Conservation (phyloP, 2,888 invertebrate species). For the Limnephilus lunatus region DNA sequence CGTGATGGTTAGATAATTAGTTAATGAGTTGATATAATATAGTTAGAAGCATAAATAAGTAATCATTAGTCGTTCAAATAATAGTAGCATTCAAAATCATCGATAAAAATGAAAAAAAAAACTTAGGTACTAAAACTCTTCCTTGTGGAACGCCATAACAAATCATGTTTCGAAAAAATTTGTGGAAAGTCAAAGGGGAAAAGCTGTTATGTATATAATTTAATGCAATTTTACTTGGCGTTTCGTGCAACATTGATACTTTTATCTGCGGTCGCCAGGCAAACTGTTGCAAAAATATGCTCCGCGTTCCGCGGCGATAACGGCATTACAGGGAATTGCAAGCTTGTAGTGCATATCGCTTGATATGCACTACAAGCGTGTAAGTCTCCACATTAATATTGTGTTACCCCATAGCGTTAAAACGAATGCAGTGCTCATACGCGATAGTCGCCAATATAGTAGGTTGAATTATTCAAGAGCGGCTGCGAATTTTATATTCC, state of each 20-base stretch:
- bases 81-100: neutral
- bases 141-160: neutral
- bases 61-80: no score
- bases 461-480: neutral
- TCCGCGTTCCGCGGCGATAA: slow-evolving; percentile 44
- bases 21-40: neutral
- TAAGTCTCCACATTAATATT: slow-evolving; percentile 2
- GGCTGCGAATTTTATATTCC: neutral
- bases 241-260: slow-evolving; percentile 49
- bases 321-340: slow-evolving; percentile 47
- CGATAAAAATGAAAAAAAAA: neutral
- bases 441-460: neutral
- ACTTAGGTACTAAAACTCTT: neutral
- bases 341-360: neutral
- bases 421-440: neutral
- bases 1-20: no score
- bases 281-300: slow-evolving; percentile 53
- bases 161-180: neutral
- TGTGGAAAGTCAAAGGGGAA: neutral
- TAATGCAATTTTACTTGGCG: slow-evolving; percentile 27
- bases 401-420: slow-evolving; percentile 38
- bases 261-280: slow-evolving; percentile 56
- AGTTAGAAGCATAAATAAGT: neutral
- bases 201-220: neutral
- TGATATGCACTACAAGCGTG: neutral